Conservation (phyloP, 2,888 invertebrate species). For the Neria commutata region DNA sequence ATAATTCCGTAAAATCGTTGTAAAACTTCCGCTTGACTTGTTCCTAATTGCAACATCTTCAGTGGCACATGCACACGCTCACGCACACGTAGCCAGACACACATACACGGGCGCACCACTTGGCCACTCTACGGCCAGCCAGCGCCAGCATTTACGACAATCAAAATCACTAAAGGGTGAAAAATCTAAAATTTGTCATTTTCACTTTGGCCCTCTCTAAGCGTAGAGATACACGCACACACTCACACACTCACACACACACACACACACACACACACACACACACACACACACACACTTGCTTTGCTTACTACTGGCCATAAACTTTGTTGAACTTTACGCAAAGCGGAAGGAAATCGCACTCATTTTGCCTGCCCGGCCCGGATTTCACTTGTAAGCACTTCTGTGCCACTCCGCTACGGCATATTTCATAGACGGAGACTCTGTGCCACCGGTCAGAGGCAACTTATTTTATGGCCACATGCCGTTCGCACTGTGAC, state of each 20-base stretch:
- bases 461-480: not conserved
- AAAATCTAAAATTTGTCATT: constrained; percentile 18
- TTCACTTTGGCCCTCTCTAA: constrained; percentile 10
- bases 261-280: constrained; percentile 14
- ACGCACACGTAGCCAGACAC: not conserved
- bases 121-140: not conserved
- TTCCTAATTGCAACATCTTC: constrained; percentile 1
- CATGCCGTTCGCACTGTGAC: not conserved
- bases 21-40: constrained; percentile 2
- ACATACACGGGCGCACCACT: not conserved
- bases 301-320: not conserved
- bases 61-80: constrained; percentile 16
- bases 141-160: not conserved
- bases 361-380: constrained; percentile 5
- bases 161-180: constrained; percentile 4
- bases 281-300: constrained; percentile 8
- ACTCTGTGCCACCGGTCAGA: not conserved
- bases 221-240: not conserved
- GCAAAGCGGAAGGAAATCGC: constrained; percentile 13
- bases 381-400: not conserved
- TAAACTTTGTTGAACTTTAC: constrained; percentile 5
- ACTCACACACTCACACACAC: not conserved
- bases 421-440: not conserved
- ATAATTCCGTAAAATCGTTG: not conserved
- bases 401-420: not conserved